Conservation (phyloP, 2,888 invertebrate genomes). For the Pseudeuparius sepicola region DNA sequence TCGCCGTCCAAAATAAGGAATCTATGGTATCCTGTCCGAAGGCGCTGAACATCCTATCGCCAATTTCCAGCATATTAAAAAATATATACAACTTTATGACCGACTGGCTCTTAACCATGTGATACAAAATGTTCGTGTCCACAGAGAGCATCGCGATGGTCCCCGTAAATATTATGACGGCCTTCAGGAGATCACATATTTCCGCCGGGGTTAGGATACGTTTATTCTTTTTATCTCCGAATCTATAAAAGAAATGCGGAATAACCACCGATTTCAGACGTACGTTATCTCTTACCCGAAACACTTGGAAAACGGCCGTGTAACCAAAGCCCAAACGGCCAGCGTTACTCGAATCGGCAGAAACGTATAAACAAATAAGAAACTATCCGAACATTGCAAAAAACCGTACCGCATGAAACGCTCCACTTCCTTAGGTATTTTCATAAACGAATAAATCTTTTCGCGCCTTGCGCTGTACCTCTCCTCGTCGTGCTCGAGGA, state of each 20-base stretch:
- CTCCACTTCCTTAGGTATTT: slow-evolving; percentile 86
- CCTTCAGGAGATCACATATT: slow-evolving; percentile 92
- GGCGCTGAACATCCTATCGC: slow-evolving; percentile 89
- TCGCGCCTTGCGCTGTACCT: slow-evolving; percentile 88
- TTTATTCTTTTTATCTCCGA: slow-evolving; percentile 39
- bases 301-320: slow-evolving; percentile 62
- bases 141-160: slow-evolving; percentile 81
- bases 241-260: slow-evolving; percentile 27
- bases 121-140: slow-evolving; percentile 97
- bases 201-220: slow-evolving; percentile 75
- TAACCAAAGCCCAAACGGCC: slow-evolving; percentile 72
- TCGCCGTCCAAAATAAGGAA: slow-evolving; percentile 97
- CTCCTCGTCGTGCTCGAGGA: slow-evolving; percentile 90
- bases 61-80: slow-evolving; percentile 98
- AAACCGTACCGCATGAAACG: slow-evolving; percentile 91
- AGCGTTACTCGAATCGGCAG: slow-evolving; percentile 85
- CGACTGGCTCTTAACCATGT: slow-evolving; percentile 93
- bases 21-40: slow-evolving; percentile 98
- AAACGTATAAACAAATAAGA: slow-evolving; percentile 95
- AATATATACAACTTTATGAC: slow-evolving; percentile 99
- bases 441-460: slow-evolving; percentile 94
- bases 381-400: slow-evolving; percentile 93
- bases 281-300: slow-evolving; percentile 48
- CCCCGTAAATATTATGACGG: slow-evolving; percentile 74
- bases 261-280: not conserved